phyloP scores from a whole-genome alignment of 2,888 invertebrate species.

The Cheilosia impressa region DNA sequence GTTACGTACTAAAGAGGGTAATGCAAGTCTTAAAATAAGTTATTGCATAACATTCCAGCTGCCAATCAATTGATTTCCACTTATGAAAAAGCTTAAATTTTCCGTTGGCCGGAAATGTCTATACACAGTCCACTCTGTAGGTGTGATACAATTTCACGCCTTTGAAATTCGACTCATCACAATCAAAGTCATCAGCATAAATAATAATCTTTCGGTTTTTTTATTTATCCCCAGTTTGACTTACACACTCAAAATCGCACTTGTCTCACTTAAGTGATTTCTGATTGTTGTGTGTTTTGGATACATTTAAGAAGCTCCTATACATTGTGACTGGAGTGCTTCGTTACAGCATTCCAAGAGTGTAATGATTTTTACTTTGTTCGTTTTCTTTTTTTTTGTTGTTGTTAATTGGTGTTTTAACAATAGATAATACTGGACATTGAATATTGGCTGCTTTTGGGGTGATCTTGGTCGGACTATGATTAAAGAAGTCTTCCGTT shows the following conservation, averaged over 20 bases:
- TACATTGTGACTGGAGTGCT: background rate
- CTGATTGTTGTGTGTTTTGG: conserved; percentile 16
- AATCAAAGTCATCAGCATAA: conserved; percentile 12
- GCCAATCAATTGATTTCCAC: conserved; percentile 27
- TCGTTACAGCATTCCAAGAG: conserved; percentile 20
- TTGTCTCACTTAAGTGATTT: conserved; percentile 30
- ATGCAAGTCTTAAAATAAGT: conserved; percentile 14
- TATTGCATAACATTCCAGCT: conserved; percentile 23
- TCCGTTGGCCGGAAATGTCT: conserved; percentile 36
- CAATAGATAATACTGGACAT: background rate
- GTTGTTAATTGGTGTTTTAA: conserved; percentile 14
- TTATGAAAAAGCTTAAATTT: conserved; percentile 14
- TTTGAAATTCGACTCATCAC: conserved; percentile 17
- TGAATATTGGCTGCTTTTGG: too few relatives aligned
- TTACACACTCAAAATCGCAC: conserved; percentile 28
- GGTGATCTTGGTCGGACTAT: too few relatives aligned
- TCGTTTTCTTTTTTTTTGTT: background rate
- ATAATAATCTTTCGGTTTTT: conserved; percentile 9
- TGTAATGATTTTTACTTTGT: conserved; percentile 23
- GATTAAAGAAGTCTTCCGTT: too few relatives aligned
- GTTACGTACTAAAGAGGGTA: conserved; percentile 28
- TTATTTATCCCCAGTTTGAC: conserved; percentile 4
- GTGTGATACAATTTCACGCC: conserved; percentile 54
- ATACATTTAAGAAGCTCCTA: conserved; percentile 7
- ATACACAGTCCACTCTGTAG: conserved; percentile 1